Conservation (phyloP, 2,888 invertebrate species). For the Polydrusus tereticollis region DNA sequence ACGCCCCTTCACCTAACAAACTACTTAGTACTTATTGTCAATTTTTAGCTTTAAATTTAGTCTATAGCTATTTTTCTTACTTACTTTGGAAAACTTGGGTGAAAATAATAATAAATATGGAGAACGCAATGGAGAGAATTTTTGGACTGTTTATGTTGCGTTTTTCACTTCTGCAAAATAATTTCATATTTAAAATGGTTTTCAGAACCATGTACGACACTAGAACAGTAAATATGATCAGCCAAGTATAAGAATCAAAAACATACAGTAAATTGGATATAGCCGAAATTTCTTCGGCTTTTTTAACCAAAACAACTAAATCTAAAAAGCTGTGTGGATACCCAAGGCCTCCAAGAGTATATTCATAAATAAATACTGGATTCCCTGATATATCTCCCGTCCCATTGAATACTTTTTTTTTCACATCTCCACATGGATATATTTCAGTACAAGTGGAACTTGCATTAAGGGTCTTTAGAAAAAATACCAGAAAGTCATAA, state of each 20-base stretch:
- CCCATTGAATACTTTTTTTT: background rate
- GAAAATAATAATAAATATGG: conserved; percentile 27
- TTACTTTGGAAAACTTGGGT: conserved; percentile 30
- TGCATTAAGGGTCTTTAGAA: conserved; percentile 20
- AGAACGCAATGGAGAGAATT: conserved; percentile 2
- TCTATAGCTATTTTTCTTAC: too few species aligned
- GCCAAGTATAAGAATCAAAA: conserved; percentile 25
- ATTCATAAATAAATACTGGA: conserved; percentile 10
- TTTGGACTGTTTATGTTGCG: background rate
- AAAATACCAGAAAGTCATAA: conserved; percentile 15
- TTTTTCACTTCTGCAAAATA: background rate
- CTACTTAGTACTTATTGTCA: too few species aligned
- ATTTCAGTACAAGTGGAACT: background rate
- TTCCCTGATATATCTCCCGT: conserved; percentile 6
- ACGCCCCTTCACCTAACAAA: too few species aligned
- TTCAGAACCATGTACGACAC: background rate
- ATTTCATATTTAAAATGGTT: background rate
- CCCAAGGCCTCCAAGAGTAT: background rate
- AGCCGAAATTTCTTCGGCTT: background rate
- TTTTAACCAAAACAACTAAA: conserved; percentile 10
- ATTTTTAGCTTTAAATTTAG: too few species aligned
- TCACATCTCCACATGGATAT: background rate
- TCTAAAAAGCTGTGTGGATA: conserved; percentile 20
- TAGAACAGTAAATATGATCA: background rate
- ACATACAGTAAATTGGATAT: conserved; percentile 10